Evolutionary conservation across 2,113 vertebrate species (phyloP).

Genomic region (Myrmecobius fasciatus): DNA sequence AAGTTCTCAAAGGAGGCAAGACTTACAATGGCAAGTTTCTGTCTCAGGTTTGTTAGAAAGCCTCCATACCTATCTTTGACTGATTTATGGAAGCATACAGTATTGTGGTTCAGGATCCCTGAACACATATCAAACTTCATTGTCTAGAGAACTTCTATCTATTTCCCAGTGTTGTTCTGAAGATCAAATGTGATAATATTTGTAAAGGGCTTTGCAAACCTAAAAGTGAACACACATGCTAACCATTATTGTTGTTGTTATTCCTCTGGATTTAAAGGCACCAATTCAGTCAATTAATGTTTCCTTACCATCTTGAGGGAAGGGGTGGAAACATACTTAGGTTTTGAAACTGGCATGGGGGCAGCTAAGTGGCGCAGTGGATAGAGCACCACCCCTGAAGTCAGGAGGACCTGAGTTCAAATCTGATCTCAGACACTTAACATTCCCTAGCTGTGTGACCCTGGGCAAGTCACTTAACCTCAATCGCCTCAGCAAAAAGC

Average conservation of each 20-base stretch:
- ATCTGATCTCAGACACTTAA: too few relatives aligned
- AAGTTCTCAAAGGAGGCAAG: background rate
- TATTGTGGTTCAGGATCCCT: background rate
- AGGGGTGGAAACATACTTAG: background rate
- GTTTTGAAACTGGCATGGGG: background rate
- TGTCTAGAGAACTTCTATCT: background rate
- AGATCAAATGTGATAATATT: background rate
- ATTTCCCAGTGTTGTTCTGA: background rate
- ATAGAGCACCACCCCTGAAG: too few relatives aligned
- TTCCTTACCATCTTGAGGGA: background rate
- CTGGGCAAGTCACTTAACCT: too few relatives aligned
- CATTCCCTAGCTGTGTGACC: too few relatives aligned
- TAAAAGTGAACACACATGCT: background rate
- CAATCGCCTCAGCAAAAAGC: too few relatives aligned
- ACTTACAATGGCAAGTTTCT: background rate
- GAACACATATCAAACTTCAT: background rate
- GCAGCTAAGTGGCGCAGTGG: too few relatives aligned
- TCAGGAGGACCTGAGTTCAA: too few relatives aligned
- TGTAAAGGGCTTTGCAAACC: background rate
- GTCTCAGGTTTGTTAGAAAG: background rate
- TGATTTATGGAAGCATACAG: background rate
- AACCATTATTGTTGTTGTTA: background rate
- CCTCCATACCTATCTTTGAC: background rate
- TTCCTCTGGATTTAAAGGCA: background rate
- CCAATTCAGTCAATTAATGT: background rate